Evolutionary conservation across 2,113 vertebrate species (phyloP).

Genomic region (Halcyon senegalensis): DNA sequence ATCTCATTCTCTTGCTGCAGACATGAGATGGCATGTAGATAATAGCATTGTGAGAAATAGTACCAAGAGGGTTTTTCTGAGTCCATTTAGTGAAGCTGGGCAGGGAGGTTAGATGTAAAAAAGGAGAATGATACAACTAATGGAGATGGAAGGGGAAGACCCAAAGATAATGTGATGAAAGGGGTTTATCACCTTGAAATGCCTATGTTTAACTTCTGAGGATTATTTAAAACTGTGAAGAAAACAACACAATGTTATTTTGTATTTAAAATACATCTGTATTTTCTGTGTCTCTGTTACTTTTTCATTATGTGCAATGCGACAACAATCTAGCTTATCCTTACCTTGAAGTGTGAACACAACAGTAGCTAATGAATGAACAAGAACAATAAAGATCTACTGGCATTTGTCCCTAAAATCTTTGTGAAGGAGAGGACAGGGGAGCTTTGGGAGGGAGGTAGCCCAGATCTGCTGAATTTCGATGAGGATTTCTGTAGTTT

Average conservation of each 20-base stretch:
- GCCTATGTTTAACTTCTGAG: not conserved
- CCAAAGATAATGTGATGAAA: not conserved
- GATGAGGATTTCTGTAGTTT: conserved; percentile 50
- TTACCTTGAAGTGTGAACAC: conserved; percentile 33
- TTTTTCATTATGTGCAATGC: not conserved
- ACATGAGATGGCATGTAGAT: not conserved
- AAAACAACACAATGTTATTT: not conserved
- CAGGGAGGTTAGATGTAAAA: not conserved
- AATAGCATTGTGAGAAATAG: not conserved
- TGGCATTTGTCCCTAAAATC: conserved; percentile 45
- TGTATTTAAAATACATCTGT: not conserved
- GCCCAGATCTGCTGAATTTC: conserved; percentile 53
- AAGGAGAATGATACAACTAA: not conserved
- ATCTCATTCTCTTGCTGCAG: not conserved
- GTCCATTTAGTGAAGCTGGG: not conserved
- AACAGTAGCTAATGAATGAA: conserved; percentile 36
- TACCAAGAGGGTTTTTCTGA: not conserved
- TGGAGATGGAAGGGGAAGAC: not conserved
- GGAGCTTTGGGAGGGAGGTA: conserved; percentile 2
- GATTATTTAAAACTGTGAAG: not conserved
- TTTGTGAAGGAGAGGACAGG: not conserved
- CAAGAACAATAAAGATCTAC: conserved; percentile 42
- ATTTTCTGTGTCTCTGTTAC: not conserved
- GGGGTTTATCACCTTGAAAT: conserved; percentile 13
- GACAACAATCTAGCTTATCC: not conserved